phyloP scores from a whole-genome alignment of 2,113 vertebrate genomes.

The Neoarius graeffei region DNA sequence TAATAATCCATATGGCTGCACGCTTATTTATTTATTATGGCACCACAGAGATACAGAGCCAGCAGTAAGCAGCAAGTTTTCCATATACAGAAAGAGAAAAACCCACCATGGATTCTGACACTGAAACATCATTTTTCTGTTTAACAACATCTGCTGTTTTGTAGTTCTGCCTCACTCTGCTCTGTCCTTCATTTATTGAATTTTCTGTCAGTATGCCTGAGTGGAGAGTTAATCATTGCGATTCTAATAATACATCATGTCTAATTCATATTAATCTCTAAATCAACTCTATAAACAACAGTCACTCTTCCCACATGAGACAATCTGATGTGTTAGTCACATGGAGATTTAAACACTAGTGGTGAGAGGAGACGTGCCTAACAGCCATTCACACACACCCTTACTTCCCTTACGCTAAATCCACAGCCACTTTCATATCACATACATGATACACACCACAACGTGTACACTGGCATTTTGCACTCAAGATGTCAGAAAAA shows the following conservation, averaged over 20 bases:
- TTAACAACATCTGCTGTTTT: background rate
- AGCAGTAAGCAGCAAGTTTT: conserved; percentile 43
- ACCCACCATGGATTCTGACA: background rate
- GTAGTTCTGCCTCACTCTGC: background rate
- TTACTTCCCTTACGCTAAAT: conserved; percentile 25
- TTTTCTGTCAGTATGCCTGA: background rate
- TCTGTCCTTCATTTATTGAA: background rate
- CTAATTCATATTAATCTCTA: background rate
- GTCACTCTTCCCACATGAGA: background rate
- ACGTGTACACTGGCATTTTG: background rate
- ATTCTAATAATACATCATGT: background rate
- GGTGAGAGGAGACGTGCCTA: conserved; percentile 45
- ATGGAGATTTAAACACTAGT: conserved; percentile 5
- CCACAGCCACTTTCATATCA: conserved; percentile 32
- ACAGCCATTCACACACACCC: conserved; percentile 37
- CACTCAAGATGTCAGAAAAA: background rate
- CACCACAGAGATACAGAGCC: conserved; percentile 20
- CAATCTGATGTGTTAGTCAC: conserved; percentile 30
- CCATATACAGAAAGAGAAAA: conserved; percentile 34
- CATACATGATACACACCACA: background rate
- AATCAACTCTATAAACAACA: background rate
- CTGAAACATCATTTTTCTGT: background rate
- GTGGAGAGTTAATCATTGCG: background rate
- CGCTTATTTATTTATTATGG: conserved; percentile 51
- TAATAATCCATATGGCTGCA: conserved; percentile 47